These are phyloP conservation scores for Drosophila histrio DNA, from an alignment of 2,888 invertebrate genomes.

Conservation along the genomic window DNA sequence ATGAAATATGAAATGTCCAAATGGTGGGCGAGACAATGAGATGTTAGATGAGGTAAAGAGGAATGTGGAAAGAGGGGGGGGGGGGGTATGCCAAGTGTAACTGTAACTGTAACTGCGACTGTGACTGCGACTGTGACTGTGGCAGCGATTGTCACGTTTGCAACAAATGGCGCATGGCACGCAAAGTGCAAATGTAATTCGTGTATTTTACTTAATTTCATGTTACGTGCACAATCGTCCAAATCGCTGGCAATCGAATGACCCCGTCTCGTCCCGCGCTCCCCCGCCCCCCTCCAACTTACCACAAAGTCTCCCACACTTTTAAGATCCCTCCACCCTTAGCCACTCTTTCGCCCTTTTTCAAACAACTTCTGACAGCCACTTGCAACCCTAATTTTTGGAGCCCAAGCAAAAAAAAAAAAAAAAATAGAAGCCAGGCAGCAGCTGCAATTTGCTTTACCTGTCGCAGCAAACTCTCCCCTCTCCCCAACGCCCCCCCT, in stretches of 20 bases:
- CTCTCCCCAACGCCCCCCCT: not conserved
- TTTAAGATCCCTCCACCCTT: not conserved
- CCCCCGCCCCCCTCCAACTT: not conserved
- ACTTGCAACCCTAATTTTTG: constrained; percentile 9
- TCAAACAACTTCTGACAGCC: not conserved
- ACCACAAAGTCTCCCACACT: not conserved
- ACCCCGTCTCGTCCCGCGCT: no score
- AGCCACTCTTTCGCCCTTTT: not conserved
- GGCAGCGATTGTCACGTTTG: constrained; percentile 75
- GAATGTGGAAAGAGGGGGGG: not conserved
- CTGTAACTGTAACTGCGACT: constrained; percentile 13
- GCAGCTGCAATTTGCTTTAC: constrained; percentile 21
- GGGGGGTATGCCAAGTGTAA: constrained; percentile 10
- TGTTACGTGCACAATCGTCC: constrained; percentile 78
- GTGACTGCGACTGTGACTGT: constrained; percentile 27
- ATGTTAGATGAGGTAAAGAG: not conserved
- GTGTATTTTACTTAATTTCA: constrained; percentile 79
- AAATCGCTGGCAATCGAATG: constrained; percentile 67
- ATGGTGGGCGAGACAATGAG: not conserved
- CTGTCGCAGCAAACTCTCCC: not conserved
- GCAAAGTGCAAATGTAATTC: constrained; percentile 80
- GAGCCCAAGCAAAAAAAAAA: not conserved
- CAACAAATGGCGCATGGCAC: constrained; percentile 79
- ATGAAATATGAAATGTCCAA: constrained; percentile 58
- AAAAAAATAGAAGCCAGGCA: not conserved